Evolutionary conservation across 2,113 vertebrate species (phyloP).

Genomic region (Rynchops niger): DNA sequence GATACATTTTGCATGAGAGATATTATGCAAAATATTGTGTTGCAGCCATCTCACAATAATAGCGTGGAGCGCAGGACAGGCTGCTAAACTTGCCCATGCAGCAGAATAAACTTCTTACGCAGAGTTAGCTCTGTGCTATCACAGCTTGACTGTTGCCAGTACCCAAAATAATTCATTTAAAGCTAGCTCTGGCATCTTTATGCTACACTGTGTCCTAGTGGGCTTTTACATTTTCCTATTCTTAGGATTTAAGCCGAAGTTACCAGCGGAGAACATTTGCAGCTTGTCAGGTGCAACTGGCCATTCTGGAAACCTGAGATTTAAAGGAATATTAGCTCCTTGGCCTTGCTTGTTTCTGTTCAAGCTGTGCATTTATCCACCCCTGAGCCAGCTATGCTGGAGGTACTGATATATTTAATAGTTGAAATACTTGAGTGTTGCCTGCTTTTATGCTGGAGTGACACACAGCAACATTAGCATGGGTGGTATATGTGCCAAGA

Average conservation of each 20-base stretch:
- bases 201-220: neutral
- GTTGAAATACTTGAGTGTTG: neutral
- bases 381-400: neutral
- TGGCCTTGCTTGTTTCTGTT: neutral
- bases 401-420: neutral
- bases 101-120: slow-evolving; percentile 44
- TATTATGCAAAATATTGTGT: slow-evolving; percentile 14
- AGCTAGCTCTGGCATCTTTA: slow-evolving; percentile 1
- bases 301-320: neutral
- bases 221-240: neutral
- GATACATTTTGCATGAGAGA: neutral
- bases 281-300: neutral
- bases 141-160: slow-evolving; percentile 45
- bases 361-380: neutral
- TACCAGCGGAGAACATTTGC: neutral
- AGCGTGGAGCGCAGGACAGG: neutral
- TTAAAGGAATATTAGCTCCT: neutral
- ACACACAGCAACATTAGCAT: neutral
- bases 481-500: neutral
- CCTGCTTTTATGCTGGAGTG: neutral
- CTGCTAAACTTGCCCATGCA: slow-evolving; percentile 40
- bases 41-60: neutral
- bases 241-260: neutral
- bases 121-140: slow-evolving; percentile 28
- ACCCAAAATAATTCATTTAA: slow-evolving; percentile 50